Evolutionary conservation across 2,888 invertebrate species (phyloP), one percentile per base, ranked within the genome.

Genomic region (Rhodophaea formosa): DNA sequence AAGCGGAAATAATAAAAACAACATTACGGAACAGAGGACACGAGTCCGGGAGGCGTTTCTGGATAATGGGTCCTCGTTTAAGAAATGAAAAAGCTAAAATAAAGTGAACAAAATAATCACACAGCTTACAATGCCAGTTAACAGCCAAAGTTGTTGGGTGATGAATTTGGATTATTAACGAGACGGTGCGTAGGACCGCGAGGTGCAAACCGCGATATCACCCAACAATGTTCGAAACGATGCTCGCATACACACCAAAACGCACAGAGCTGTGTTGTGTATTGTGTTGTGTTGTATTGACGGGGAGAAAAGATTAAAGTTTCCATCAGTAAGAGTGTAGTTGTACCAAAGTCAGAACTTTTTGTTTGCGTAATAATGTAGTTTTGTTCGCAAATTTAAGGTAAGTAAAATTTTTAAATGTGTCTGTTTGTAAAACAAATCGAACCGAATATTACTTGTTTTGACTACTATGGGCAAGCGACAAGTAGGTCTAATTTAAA

Each of bases 1-100:
- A 91, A 90, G 88, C 89, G 77, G 76, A 84, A 89, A 86, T 82
- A 82, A 86, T 80, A 74, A 82, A 82, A 80, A 75, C 86, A 90
- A 89, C 91, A 86, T 90, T 90, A 91, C 91, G 91, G 88, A 86
- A 88, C 88, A 84, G 84, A 73, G 89, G 88, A 86, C 80, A 79
- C 82, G 88, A 82, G 86, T 88, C 88, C 90, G 78, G 88, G 90
- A 90, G 90, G 90, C 89, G 83, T 72, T 76, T 77, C 66, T 75
- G 78, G 75, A 77, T 67, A 72, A 72, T 72, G 71, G 79, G 73
- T 72, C 75, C 75, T 77, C 77, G 70, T 76, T 69, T 60, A 67
- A 61, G 70, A 66, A 66, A 70, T 65, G 75, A 83, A 74, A 73
- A 88, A 86, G 86, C 86, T 84, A 75, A 88, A 87, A 82, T 68